Evolutionary conservation across 2,888 invertebrate species (phyloP), one percentile per base, ranked within the genome.

Genomic region (Spilosoma lubricipeda): DNA sequence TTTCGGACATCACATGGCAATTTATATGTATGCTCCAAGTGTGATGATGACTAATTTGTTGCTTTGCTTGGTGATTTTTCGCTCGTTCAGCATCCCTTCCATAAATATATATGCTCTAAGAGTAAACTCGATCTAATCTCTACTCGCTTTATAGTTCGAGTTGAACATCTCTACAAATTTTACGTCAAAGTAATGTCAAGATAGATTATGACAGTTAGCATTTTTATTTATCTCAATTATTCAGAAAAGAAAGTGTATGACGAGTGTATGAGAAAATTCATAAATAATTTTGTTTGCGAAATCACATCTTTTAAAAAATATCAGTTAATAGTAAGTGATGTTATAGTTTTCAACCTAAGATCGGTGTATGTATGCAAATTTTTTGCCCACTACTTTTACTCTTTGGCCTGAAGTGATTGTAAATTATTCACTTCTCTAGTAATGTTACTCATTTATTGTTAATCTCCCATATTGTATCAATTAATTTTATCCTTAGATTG

Each of bases 321-420:
- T 76, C 59, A 77, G 71, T 67, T 75, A 76, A 73, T 39, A 77
- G 74, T 42, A 72, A 75, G 72, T 74, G 77, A 73, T 82, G 78
- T 81, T 82, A 80, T 77, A 75, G 76, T 85, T 82, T 83, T 79
- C 79, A 80, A 80, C 79, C 73, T 81, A 74, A 80, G 84, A 85
- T 87, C 86, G 89, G 87, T 87, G 91, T 92, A 90, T 88, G 90
- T 90, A 88, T 89, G 84, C 85, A 87, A 88, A 87, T 86, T 86
- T 88, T 86, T 87, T 85, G 76, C 75, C 71, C 76, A 81, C 75
- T 87, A 92, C 91, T 92, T 92, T 93, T 92, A 90, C 92, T 91
- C 88, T 88, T 90, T 87, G 87, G 84, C 84, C 83, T 86, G 83
- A 84, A 84, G 85, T 85, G 80, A 85, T 85, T 77, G 69, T 79